A percentile compares a stretch with the other conserved stretches of the same genome.
Evolutionary conservation across 2,888 invertebrate species (phyloP).

Genomic region (Oasisia sp.): DNA sequence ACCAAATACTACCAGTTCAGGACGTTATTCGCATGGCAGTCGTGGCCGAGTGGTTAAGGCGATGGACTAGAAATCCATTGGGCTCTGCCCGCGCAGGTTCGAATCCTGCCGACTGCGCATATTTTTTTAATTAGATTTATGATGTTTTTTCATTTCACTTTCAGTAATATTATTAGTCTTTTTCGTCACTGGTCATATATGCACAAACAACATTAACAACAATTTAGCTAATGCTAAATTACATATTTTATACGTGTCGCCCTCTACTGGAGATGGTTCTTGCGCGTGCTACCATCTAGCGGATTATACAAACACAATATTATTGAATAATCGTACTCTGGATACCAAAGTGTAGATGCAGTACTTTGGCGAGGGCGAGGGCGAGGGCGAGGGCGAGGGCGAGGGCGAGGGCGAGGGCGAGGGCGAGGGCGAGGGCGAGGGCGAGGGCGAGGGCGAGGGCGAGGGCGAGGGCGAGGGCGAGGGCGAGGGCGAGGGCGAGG

Average conservation of each 20-base stretch:
- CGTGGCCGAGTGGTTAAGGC: slow-evolving; percentile 17
- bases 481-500: no score
- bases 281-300: neutral
- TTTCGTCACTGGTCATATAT: neutral
- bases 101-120: neutral
- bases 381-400: no score
- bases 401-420: no score
- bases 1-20: no score
- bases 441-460: no score
- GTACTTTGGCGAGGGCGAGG: no score
- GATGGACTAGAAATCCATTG: slow-evolving; percentile 17
- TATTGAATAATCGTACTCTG: no score
- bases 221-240: neutral
- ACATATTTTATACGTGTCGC: neutral
- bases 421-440: no score
- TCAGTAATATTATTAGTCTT: neutral
- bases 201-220: neutral
- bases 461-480: no score
- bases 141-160: neutral
- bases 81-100: slow-evolving; percentile 17
- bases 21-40: neutral
- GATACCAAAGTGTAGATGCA: no score
- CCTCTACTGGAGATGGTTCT: neutral
- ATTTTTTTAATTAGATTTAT: neutral
- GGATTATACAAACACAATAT: neutral